These are phyloP conservation scores for Acrobasis consociella DNA, from an alignment of 2,888 invertebrate species.

Conservation along the genomic window DNA sequence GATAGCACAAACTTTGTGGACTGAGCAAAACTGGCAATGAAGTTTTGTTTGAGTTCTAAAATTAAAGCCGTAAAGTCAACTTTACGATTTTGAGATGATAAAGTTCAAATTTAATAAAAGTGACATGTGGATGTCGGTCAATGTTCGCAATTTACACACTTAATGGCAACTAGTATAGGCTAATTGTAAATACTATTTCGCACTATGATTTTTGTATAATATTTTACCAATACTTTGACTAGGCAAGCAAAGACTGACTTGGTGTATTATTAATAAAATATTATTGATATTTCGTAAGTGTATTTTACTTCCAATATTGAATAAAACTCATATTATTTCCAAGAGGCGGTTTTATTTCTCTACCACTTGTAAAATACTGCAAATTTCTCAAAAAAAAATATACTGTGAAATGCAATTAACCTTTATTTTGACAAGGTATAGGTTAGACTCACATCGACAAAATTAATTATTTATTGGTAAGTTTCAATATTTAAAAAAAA, in stretches of 20 bases:
- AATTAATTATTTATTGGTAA: too few relatives aligned
- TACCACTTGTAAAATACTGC: constrained; percentile 15
- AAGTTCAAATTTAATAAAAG: not conserved
- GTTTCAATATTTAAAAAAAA: too few relatives aligned
- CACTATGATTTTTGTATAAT: constrained; percentile 48
- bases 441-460: too few relatives aligned
- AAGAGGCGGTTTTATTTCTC: constrained; percentile 25
- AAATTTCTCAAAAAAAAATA: not conserved
- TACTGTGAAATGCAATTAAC: too few relatives aligned
- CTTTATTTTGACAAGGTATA: too few relatives aligned
- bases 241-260: constrained; percentile 82
- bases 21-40: too few relatives aligned
- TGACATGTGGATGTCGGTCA: not conserved
- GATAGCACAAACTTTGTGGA: too few relatives aligned
- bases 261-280: constrained; percentile 68
- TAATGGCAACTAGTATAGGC: not conserved
- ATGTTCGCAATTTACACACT: not conserved
- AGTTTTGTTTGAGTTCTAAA: too few relatives aligned
- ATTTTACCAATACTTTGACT: constrained; percentile 74
- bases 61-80: too few relatives aligned
- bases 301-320: constrained; percentile 66
- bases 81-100: too few relatives aligned
- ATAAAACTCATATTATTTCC: constrained; percentile 58
- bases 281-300: constrained; percentile 64
- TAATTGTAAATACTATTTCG: constrained; percentile 36